Evolutionary conservation across 2,888 invertebrate genomes (phyloP).

Genomic region (Camptogramma bilineatum): DNA sequence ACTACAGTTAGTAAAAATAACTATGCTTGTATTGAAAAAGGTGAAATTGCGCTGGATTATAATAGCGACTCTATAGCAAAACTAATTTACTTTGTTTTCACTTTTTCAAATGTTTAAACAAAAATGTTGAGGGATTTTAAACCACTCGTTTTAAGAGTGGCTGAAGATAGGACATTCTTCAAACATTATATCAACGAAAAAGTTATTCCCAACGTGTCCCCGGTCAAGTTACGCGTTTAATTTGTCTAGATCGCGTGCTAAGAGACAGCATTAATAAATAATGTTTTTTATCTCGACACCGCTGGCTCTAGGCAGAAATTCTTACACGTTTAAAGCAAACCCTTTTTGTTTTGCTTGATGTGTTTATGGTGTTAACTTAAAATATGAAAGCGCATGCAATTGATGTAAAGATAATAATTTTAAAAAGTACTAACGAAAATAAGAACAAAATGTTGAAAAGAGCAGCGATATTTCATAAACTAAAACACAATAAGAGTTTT

Average conservation of each 20-base stretch:
- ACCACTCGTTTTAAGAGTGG: neutral
- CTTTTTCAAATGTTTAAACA: no score
- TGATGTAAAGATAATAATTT: slow-evolving; percentile 39
- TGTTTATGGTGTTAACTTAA: slow-evolving; percentile 48
- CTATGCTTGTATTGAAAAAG: no score
- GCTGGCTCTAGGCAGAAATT: slow-evolving; percentile 76
- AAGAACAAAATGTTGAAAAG: slow-evolving; percentile 13
- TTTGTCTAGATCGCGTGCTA: slow-evolving; percentile 82
- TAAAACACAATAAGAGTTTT: slow-evolving; percentile 43
- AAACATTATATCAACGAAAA: slow-evolving; percentile 65
- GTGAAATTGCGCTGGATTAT: no score
- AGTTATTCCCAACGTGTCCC: slow-evolving; percentile 58
- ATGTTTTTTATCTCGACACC: slow-evolving; percentile 79
- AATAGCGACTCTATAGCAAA: no score
- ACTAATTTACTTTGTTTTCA: no score
- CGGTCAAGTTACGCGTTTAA: slow-evolving; percentile 81
- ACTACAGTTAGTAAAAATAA: no score
- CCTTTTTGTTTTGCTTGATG: slow-evolving; percentile 62
- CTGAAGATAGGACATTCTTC: slow-evolving; percentile 31
- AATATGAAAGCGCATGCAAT: slow-evolving; percentile 50
- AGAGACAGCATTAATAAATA: slow-evolving; percentile 77
- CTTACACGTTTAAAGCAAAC: slow-evolving; percentile 79
- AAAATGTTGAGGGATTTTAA: neutral
- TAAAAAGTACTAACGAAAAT: slow-evolving; percentile 10
- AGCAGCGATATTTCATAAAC: slow-evolving; percentile 22